Percentiles rank a stretch among this genome's conserved stretches.
phyloP scores from a whole-genome alignment of 2,888 invertebrate genomes.

The Liposcelis brunnea region DNA sequence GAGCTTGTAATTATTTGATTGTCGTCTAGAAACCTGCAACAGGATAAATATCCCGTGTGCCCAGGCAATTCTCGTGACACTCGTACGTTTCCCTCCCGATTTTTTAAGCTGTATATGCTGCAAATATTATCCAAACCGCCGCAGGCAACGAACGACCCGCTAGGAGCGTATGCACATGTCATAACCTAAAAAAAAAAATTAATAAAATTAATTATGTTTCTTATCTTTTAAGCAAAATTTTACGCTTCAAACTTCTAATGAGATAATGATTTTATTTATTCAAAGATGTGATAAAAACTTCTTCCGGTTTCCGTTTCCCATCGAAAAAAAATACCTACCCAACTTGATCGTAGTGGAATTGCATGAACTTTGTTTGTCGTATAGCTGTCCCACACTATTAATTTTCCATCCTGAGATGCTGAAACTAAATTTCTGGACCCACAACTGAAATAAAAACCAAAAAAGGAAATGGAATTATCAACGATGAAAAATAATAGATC shows the following conservation, averaged over 20 bases:
- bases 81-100: slow-evolving; percentile 96
- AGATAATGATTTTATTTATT: too few species aligned
- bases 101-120: slow-evolving; percentile 95
- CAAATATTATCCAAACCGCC: slow-evolving; percentile 99
- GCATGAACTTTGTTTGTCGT: slow-evolving; percentile 99
- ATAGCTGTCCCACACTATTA: slow-evolving; percentile 99
- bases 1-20: slow-evolving; percentile 99
- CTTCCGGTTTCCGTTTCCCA: too few species aligned
- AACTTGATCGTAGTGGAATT: slow-evolving; percentile 96
- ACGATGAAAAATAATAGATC: too few species aligned
- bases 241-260: too few species aligned
- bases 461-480: too few species aligned
- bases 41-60: slow-evolving; percentile 97
- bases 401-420: slow-evolving; percentile 98
- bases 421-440: slow-evolving; percentile 81
- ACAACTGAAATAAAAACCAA: slow-evolving; percentile 30
- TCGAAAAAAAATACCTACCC: slow-evolving; percentile 36
- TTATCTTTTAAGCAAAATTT: too few species aligned
- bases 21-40: slow-evolving; percentile 99
- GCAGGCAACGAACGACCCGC: slow-evolving; percentile 97
- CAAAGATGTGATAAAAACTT: too few species aligned
- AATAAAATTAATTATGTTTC: too few species aligned
- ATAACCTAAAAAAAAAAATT: slow-evolving; percentile 71
- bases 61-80: slow-evolving; percentile 98
- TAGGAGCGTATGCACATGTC: slow-evolving; percentile 99